phyloP scores from a whole-genome alignment of 1,140 invertebrate genomes.

The Caenorhabditis brenneri region DNA sequence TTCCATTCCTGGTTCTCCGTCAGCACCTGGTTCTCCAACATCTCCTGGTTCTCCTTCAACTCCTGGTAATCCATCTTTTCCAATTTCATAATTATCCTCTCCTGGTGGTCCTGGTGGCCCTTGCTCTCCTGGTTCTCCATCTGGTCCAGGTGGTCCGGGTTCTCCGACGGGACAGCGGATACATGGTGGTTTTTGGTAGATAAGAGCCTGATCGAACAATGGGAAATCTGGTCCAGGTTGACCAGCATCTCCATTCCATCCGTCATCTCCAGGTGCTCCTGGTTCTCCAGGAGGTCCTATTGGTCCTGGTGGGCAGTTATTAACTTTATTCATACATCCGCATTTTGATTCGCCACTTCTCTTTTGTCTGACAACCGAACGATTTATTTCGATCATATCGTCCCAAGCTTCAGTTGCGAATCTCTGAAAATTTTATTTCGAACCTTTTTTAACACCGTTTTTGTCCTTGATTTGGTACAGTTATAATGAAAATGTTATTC shows the following conservation, averaged over 20 bases:
- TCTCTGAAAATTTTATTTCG: background rate
- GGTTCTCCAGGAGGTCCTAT: slow-evolving; percentile 2
- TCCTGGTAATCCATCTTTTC: slow-evolving; percentile 9
- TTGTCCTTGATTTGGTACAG: too few species aligned
- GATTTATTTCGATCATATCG: slow-evolving; percentile 34
- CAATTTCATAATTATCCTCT: slow-evolving; percentile 7
- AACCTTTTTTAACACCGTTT: too few species aligned
- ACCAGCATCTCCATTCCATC: slow-evolving; percentile 33
- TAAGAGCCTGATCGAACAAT: background rate
- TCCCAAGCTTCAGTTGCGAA: slow-evolving; percentile 28
- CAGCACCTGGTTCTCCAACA: slow-evolving; percentile 1
- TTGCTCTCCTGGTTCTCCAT: slow-evolving; percentile 14
- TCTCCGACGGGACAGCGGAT: slow-evolving; percentile 18
- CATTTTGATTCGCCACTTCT: slow-evolving; percentile 37
- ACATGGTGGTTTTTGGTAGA: slow-evolving; percentile 26
- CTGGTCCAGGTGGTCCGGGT: slow-evolving; percentile 12
- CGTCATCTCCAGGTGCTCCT: slow-evolving; percentile 31
- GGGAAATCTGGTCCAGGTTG: slow-evolving; percentile 31
- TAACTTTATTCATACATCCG: slow-evolving; percentile 22
- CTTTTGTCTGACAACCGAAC: slow-evolving; percentile 13
- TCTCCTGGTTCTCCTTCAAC: slow-evolving; percentile 16
- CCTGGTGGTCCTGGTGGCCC: slow-evolving; percentile 24
- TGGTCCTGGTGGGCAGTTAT: slow-evolving; percentile 3
- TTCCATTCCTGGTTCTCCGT: slow-evolving; percentile 8
- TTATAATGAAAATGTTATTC: too few species aligned